Evolutionary conservation across 2,113 vertebrate genomes (phyloP).

Genomic region (Atherinomorus stipes): DNA sequence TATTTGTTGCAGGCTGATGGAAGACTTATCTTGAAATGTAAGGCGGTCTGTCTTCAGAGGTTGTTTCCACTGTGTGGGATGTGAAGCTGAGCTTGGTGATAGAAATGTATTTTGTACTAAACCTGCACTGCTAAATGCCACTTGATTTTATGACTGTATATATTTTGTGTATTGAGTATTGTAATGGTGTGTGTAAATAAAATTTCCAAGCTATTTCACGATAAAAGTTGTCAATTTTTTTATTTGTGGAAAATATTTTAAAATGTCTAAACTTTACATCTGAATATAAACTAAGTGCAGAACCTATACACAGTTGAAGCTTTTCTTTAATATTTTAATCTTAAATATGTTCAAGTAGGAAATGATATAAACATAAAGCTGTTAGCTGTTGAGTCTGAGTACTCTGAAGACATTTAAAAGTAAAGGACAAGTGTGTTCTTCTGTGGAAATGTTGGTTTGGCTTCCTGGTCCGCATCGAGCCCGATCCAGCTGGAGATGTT

Average conservation of each 20-base stretch:
- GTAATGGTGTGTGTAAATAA: slow-evolving; percentile 58
- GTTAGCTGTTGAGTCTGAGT: neutral
- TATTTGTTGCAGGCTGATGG: neutral
- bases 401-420: neutral
- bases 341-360: slow-evolving; percentile 7
- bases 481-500: slow-evolving; percentile 3
- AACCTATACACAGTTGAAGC: neutral
- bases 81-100: slow-evolving; percentile 26
- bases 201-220: slow-evolving; percentile 26
- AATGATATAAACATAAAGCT: slow-evolving; percentile 7
- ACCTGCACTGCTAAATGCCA: slow-evolving; percentile 58
- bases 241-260: slow-evolving; percentile 34
- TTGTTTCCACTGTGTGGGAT: slow-evolving; percentile 78
- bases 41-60: slow-evolving; percentile 6
- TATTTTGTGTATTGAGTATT: slow-evolving; percentile 38
- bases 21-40: neutral
- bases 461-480: neutral
- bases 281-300: slow-evolving; percentile 10
- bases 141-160: slow-evolving; percentile 36
- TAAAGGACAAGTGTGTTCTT: neutral
- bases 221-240: slow-evolving; percentile 28
- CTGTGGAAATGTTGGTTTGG: slow-evolving; percentile 1
- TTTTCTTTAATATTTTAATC: slow-evolving; percentile 4
- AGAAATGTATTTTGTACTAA: neutral
- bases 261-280: slow-evolving; percentile 4